phyloP scores from a whole-genome alignment of 2,888 invertebrate species.

The Blastobasis adustella region DNA sequence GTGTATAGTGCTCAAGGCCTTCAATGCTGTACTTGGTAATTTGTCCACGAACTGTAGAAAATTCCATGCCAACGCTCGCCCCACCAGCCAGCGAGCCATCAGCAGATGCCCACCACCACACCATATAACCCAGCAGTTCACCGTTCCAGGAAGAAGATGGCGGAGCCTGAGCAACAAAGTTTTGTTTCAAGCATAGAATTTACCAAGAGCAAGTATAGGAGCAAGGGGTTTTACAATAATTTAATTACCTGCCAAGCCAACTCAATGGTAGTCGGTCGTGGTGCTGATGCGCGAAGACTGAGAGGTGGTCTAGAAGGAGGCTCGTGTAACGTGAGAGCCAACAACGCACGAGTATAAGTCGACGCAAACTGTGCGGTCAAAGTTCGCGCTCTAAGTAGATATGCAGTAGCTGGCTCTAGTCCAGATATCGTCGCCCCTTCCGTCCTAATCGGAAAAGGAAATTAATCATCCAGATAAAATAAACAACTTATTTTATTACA shows the following conservation, averaged over 20 bases:
- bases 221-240: too few relatives aligned
- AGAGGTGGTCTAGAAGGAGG: slow-evolving; percentile 60
- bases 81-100: slow-evolving; percentile 55
- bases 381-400: slow-evolving; percentile 58
- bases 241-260: slow-evolving; percentile 57
- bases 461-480: background rate
- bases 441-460: slow-evolving; percentile 25
- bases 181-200: background rate
- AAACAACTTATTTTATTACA: background rate
- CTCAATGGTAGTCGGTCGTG: slow-evolving; percentile 52
- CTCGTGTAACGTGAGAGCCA: slow-evolving; percentile 60
- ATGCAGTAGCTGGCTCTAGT: slow-evolving; percentile 62
- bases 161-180: slow-evolving; percentile 69
- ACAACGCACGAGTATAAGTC: slow-evolving; percentile 54
- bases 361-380: slow-evolving; percentile 65
- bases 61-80: slow-evolving; percentile 61
- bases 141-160: slow-evolving; percentile 83
- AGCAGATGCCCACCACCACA: slow-evolving; percentile 78
- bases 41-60: slow-evolving; percentile 82
- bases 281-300: slow-evolving; percentile 54
- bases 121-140: slow-evolving; percentile 83
- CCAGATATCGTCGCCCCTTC: slow-evolving; percentile 62
- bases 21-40: slow-evolving; percentile 82
- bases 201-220: too few relatives aligned
- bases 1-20: slow-evolving; percentile 86